Percentiles rank a stretch among this genome's conserved stretches.
phyloP scores from a whole-genome alignment of 2,797 vertebrate genomes.

The Caiman crocodilus region DNA sequence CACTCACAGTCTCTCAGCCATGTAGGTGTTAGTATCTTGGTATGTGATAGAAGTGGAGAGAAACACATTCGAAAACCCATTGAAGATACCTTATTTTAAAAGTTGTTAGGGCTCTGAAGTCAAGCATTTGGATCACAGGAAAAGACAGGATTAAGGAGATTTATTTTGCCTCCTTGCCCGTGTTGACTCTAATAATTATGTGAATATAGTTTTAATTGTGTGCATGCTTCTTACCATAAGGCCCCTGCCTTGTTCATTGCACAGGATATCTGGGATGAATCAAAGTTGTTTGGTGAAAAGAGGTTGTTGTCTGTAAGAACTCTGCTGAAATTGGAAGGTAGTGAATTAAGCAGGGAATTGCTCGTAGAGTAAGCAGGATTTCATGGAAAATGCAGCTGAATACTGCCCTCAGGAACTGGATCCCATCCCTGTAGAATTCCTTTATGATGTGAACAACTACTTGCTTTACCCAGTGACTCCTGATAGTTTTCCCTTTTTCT shows the following conservation, averaged over 20 bases:
- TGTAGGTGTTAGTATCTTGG: not conserved
- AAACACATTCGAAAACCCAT: not conserved
- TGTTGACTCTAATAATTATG: no score
- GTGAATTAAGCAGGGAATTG: not conserved
- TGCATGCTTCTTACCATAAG: not conserved
- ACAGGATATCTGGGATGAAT: not conserved
- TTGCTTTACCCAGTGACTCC: not conserved
- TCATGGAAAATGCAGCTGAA: not conserved
- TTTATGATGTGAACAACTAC: not conserved
- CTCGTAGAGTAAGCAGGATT: not conserved
- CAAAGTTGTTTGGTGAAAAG: not conserved
- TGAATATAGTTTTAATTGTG: no score
- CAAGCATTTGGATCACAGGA: not conserved
- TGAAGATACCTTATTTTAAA: not conserved
- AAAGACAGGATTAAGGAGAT: not conserved
- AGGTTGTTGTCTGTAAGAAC: not conserved
- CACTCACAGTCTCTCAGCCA: not conserved
- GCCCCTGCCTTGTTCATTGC: not conserved
- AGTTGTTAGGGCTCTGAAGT: not conserved
- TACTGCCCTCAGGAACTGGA: not conserved
- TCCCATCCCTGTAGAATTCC: not conserved
- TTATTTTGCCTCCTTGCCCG: no score
- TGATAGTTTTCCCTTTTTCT: not conserved
- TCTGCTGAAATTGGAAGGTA: not conserved
- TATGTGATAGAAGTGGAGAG: not conserved